Base-by-base conservation (phyloP, 2,888 invertebrate species). In the Mellilla xanthometata region DNA sequence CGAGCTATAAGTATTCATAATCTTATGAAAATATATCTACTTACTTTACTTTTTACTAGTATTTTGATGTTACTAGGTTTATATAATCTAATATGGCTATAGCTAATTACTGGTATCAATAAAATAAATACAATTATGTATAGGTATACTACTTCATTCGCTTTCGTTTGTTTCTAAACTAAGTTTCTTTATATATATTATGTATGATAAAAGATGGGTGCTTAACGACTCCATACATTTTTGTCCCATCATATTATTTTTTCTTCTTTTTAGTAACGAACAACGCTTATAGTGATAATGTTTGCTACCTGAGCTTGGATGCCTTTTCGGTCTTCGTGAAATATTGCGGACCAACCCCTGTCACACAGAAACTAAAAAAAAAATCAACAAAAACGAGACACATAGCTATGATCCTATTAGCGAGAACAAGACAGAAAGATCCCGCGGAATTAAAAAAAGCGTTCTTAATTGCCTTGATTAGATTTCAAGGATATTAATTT, bases 401-500 rank as follows among this genome's bases (percentile, higher is more conserved):
- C 42, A 64, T 31, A 30, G 10, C 13, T 3, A 2, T 11, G 29
- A 39, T 38, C n/a, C 12, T 28, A 5, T 23, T 5, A 11, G 39
- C 12, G 3, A 44, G 42, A 49, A 44, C 38, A 42, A 15, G 57
- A 55, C 33, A 43, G 35, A 12, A 7, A 24, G 32, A 56, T 45
- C 45, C 30, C 52, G 54, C 49, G 59, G 57, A 52, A 67, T 61
- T 63, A 68, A 63, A 77, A 81, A 76, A 75, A 78, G 70, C 78
- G 72, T 79, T 72, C 72, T 79, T 87, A 89, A 89, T 89, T 86
- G 86, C 78, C 71, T 79, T 81, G 87, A 89, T 89, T 85, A 80
- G 77, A 87, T 89, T 88, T 86, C 85, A 86, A 89, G 88, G 82
- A 83, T 87, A 86, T 87, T 88, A 89, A 87, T 86, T 78, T 74